phyloP scores from a whole-genome alignment of 2,888 invertebrate genomes.

The Ischnura elegans region DNA sequence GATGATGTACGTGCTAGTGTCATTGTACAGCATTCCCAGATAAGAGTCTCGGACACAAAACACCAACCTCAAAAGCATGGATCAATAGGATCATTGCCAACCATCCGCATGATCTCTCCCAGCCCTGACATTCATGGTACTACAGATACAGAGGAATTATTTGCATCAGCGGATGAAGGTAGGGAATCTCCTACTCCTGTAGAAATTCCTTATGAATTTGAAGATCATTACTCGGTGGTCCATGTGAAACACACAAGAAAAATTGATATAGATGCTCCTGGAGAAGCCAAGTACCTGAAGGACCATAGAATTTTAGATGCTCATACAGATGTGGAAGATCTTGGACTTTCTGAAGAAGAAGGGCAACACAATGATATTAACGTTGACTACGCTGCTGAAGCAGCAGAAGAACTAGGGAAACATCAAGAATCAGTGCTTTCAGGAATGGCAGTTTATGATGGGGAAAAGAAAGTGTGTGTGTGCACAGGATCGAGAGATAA shows the following conservation, averaged over 20 bases:
- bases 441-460: constrained; percentile 71
- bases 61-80: constrained; percentile 19
- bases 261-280: constrained; percentile 77
- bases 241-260: constrained; percentile 77
- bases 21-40: constrained; percentile 21
- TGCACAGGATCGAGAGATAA: constrained; percentile 69
- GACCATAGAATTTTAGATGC: constrained; percentile 78
- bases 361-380: constrained; percentile 68
- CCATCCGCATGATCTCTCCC: constrained; percentile 69
- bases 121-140: constrained; percentile 71
- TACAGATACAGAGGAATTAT: constrained; percentile 79
- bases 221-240: constrained; percentile 78
- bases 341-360: constrained; percentile 75
- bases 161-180: constrained; percentile 78
- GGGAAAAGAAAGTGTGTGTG: constrained; percentile 72
- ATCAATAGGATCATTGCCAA: constrained; percentile 46
- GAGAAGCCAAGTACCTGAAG: constrained; percentile 80
- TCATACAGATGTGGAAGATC: constrained; percentile 81
- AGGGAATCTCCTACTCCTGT: constrained; percentile 74
- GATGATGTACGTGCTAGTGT: constrained; percentile 69
- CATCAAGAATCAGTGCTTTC: not conserved
- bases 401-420: not conserved
- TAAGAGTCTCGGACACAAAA: constrained; percentile 39
- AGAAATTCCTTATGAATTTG: constrained; percentile 77
- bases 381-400: constrained; percentile 42